These are phyloP conservation scores for Phasia obesa DNA, from an alignment of 2,888 invertebrate species.

Conservation along the genomic window DNA sequence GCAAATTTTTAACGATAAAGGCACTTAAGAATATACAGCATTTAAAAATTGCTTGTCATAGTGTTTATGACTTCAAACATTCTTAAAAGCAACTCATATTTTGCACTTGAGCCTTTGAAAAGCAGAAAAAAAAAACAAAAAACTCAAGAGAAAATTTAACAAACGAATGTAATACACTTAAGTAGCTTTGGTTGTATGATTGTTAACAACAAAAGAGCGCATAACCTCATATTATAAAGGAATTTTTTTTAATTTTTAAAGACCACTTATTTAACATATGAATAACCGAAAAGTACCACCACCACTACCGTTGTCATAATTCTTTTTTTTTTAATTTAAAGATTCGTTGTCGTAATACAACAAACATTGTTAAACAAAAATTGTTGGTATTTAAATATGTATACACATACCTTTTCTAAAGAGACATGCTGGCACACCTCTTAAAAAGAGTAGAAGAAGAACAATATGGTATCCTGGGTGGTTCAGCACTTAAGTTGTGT, in stretches of 20 bases:
- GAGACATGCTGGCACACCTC: background rate
- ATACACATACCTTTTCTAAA: too few relatives aligned
- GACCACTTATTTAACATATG: constrained; percentile 1
- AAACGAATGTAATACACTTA: constrained; percentile 33
- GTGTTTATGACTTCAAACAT: background rate
- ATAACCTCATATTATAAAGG: constrained; percentile 30
- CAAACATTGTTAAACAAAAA: constrained; percentile 17
- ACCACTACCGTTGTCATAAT: background rate
- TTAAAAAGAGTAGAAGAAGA: too few relatives aligned
- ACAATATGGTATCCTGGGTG: too few relatives aligned
- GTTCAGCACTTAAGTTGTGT: too few relatives aligned
- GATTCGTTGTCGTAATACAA: background rate
- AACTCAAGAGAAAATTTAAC: constrained; percentile 1
- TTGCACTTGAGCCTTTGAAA: background rate
- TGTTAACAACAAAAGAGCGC: constrained; percentile 32
- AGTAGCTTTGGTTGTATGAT: constrained; percentile 7
- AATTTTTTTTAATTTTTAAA: constrained; percentile 11
- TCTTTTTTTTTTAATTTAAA: constrained; percentile 1
- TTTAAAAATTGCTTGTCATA: constrained; percentile 1
- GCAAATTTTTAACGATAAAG: constrained; percentile 13
- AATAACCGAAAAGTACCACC: background rate
- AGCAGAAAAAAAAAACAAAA: background rate
- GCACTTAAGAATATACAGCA: constrained; percentile 18
- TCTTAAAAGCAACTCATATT: constrained; percentile 17
- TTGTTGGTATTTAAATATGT: constrained; percentile 18